Base-by-base conservation (phyloP, 1,140 invertebrate genomes). In the Drosophila equinoxialis region DNA sequence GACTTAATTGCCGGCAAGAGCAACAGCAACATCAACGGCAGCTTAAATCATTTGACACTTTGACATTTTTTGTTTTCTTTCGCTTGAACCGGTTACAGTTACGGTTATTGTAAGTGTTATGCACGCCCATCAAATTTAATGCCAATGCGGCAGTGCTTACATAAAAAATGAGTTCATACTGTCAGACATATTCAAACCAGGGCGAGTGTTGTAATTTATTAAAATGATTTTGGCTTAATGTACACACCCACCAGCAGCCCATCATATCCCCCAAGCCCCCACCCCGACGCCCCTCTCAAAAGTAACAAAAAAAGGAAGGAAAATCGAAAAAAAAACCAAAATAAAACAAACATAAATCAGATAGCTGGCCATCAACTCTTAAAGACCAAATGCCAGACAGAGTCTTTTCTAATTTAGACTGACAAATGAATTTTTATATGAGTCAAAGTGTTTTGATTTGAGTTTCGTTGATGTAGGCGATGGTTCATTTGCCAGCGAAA, bases 101-200 rank as follows among this genome's bases (percentile, higher is more conserved):
- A 72, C 55, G 73, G 58, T 68, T 68, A 55, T 63, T 54, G 59
- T 48, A n/a, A 39, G 72, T 48, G 65, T 76, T 72, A 54, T 69
- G 68, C 77, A 68, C 79, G 71, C 58, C 80, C 72, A 77, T 82
- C 63, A 84, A 82, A 71, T 39, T 69, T 74, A 79, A 83, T 72
- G 84, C 55, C 64, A 51, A 30, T 51, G 51, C 66, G 71, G 63
- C 65, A 62, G 39, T 63, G 75, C 72, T 89, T 87, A 80, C 77
- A 87, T 89, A 87, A 89, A 87, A 79, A 83, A 87, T 83, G 71
- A 86, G 83, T 77, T 87, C 83, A 68, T 77, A 72, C 71, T 48
- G 5, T 57, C 48, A 58, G 45, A 41, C 59, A 60, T 30, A 30
- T 30, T 30, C 57, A 37, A 37, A 65, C 60, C 59, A 71, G 66